Evolutionary conservation across 2,888 invertebrate species (phyloP).

Genomic region (Stenurella melanura): DNA sequence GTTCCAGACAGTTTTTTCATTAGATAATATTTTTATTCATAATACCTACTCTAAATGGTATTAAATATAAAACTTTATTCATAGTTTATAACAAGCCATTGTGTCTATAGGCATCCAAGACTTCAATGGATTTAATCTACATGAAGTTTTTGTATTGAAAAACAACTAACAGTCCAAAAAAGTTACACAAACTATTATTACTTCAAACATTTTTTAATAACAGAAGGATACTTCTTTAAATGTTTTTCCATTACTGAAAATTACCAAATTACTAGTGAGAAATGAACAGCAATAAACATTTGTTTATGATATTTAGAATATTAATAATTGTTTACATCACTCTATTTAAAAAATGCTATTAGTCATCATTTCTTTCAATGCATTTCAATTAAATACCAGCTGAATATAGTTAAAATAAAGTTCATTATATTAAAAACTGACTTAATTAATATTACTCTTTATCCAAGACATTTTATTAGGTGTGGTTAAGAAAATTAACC

Average conservation of each 20-base stretch:
- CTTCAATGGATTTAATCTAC: too few relatives aligned
- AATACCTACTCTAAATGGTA: too few relatives aligned
- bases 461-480: conserved; percentile 50
- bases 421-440: conserved; percentile 39
- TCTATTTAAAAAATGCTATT: conserved; percentile 34
- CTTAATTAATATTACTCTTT: conserved; percentile 40
- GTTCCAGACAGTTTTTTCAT: too few relatives aligned
- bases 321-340: conserved; percentile 40
- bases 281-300: conserved; percentile 30
- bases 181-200: background rate
- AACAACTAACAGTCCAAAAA: background rate
- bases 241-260: background rate
- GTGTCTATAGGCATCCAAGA: background rate
- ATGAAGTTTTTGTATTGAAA: background rate
- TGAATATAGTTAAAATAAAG: conserved; percentile 36
- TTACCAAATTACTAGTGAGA: conserved; percentile 9
- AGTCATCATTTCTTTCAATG: conserved; percentile 39
- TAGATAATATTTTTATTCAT: too few relatives aligned
- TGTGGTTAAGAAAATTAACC: conserved; percentile 56
- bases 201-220: background rate
- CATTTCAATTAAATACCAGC: conserved; percentile 18
- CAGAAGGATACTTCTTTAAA: background rate
- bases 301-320: conserved; percentile 31
- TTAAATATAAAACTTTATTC: too few relatives aligned
- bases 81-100: background rate